Base-by-base conservation (phyloP, 1,140 invertebrate species). In the Mactra quadrangularis region DNA sequence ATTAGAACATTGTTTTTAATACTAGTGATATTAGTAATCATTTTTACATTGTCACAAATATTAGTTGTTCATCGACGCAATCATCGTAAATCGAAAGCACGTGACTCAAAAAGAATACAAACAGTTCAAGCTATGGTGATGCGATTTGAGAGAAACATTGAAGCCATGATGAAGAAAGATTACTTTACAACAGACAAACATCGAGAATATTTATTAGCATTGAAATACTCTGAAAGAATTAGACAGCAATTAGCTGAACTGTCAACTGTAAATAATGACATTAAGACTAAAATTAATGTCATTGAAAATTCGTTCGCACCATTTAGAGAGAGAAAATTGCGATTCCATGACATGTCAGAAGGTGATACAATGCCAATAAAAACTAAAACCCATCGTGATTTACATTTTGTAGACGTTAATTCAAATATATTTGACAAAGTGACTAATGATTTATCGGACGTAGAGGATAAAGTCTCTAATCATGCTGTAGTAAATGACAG, bases 21-120 rank as follows among this genome's bases (percentile, higher is more conserved):
- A 3, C 17, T 45, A 13, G 41, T 76, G 13, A 76, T 76, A 45
- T 41, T 76, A 17, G 59, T 62, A 3, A 62, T 76, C 11, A 64
- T 76, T 53, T 25, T 76, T 0, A 76, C 74, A 29, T 33, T 76
- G 25, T 76, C 74, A 11, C 74, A 76, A 27, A 76, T 76, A 31
- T 31, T 76, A 13, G 74, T 76, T 17, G 74, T 76, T 50, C 74
- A 76, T 52, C 35, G 41, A 31, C 57, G 31, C 17, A 76, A 76
- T 35, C 74, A 76, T 45, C n/a, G n/a, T 3, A 64, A 41, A 9
- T 41, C 15, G 15, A 76, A 59, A 52, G 27, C 57, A 50, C 57
- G 27, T 11, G 74, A 76, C 25, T 25, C n/a, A 3, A 17, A 76
- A 17, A 76, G 41, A 64, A 13, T 57, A 2, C n/a, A 64, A 45